Percentiles rank a stretch among this genome's conserved stretches.
These are phyloP conservation scores for Aproaerema taeniolella DNA, from an alignment of 2,888 invertebrate species.

Conservation along the genomic window DNA sequence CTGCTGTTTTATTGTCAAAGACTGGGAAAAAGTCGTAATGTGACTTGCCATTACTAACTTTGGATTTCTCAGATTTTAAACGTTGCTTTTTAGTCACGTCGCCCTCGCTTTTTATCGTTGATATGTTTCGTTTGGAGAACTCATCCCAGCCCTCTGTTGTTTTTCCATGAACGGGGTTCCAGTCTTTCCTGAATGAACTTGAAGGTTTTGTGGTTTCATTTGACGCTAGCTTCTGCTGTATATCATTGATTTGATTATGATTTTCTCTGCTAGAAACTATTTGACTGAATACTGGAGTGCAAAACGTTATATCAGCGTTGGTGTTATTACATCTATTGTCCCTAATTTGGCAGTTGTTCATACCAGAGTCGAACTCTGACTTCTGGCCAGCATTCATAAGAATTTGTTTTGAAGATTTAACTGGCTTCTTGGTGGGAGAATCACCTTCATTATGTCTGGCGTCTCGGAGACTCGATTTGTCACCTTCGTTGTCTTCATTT, in stretches of 20 bases:
- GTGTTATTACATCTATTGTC: conserved; percentile 43
- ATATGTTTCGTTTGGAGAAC: conserved; percentile 59
- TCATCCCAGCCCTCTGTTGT: conserved; percentile 63
- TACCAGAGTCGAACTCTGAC: conserved; percentile 69
- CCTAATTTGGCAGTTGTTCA: conserved; percentile 64
- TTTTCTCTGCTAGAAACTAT: conserved; percentile 68
- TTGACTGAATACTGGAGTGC: conserved; percentile 69
- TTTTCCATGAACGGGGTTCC: conserved; percentile 50
- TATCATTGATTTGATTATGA: conserved; percentile 69
- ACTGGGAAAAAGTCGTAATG: conserved; percentile 69
- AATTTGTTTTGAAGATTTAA: conserved; percentile 70
- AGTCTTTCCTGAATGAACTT: conserved; percentile 62
- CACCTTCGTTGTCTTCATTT: conserved; percentile 59
- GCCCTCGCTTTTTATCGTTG: conserved; percentile 52
- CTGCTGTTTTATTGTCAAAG: conserved; percentile 60
- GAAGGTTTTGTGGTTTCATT: conserved; percentile 59
- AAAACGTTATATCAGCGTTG: conserved; percentile 62
- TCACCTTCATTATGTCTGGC: conserved; percentile 35
- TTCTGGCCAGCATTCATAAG: conserved; percentile 68
- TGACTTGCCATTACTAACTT: conserved; percentile 54
- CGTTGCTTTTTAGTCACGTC: conserved; percentile 40
- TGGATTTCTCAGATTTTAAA: conserved; percentile 47
- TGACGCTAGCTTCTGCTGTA: conserved; percentile 59
- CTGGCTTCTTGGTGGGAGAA: conserved; percentile 45
- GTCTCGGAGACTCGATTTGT: conserved; percentile 28